Base-by-base conservation (phyloP, 2,113 vertebrate species). In the Felis chaus region DNA sequence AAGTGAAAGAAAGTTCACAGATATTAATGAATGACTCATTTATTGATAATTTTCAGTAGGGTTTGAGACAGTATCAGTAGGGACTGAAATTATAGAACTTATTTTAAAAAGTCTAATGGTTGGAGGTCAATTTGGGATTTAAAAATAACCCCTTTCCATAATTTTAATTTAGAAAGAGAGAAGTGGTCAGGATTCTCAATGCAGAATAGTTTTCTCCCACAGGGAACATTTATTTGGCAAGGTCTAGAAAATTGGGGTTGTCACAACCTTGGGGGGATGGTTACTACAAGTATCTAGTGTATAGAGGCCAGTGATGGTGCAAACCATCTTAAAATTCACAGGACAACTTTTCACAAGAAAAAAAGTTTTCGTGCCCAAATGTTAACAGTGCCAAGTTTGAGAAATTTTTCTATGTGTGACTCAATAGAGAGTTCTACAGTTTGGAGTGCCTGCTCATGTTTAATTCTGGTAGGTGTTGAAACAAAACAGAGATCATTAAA, bases 11-110 rank as follows among this genome's bases (percentile, higher is more conserved):
- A 94, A 53, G 27, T n/a, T 48, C 55, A 91, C 13, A 33, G 65
- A 50, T 94, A 33, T 65, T 90, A 94, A 73, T 90, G 53, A 86
- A 14, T 94, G 65, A 73, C n/a, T 80, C 45, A 81, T 53, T 85
- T 71, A 41, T 31, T 79, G 27, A 50, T 39, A 61, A 27, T 69
- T 92, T 87, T 19, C 14, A 33, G 11, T 66, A 76, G 27, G 6
- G 12, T 87, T 39, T 61, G 66, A 68, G 14, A 73, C 45, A 66
- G 25, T 25, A 33, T 39, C 45, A 29, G 12, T 53, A 55, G 8
- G 50, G 3, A 31, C 45, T 78, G 48, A 87, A 94, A 91, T 57
- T 50, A 55, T 25, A 68, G 89, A 74, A 81, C 33, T 57, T 82
- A 76, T 36, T 91, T 86, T 81, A 4, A 3, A 29, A 90, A 88